Evolutionary conservation across 2,113 vertebrate species (phyloP).

Genomic region (Callipepla californica): DNA sequence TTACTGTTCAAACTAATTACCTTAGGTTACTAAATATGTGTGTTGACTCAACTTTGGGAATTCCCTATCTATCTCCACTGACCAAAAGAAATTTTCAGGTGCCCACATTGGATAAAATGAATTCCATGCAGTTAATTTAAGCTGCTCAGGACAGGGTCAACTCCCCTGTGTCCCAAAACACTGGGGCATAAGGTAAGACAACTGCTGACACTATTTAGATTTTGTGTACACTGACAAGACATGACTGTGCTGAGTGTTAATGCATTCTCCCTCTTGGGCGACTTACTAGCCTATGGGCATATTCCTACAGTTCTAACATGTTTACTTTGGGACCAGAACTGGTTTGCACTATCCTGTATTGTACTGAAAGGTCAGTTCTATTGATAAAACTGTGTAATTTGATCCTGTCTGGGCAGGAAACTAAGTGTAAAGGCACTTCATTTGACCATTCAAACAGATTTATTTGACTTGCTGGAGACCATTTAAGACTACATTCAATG

Average conservation of each 20-base stretch:
- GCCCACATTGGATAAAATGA: neutral
- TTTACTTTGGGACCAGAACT: neutral
- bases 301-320: slow-evolving; percentile 9
- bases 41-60: slow-evolving; percentile 6
- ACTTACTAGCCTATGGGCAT: neutral
- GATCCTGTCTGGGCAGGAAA: neutral
- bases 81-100: slow-evolving; percentile 11
- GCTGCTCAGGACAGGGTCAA: neutral
- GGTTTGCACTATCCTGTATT: neutral
- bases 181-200: neutral
- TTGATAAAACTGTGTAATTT: neutral
- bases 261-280: slow-evolving; percentile 18
- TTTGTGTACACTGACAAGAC: neutral
- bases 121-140: neutral
- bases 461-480: neutral
- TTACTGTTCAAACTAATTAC: slow-evolving; percentile 43
- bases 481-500: neutral
- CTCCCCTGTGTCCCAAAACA: neutral
- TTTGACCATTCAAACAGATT: neutral
- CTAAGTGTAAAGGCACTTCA: neutral
- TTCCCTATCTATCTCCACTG: neutral
- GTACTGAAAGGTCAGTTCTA: neutral
- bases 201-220: neutral
- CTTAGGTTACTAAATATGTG: neutral
- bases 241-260: neutral